A percentile compares a stretch with the other conserved stretches of the same genome.
These are phyloP conservation scores for roundworm (Caenorhabditis elegans) DNA, from an alignment of 1,140 invertebrate species.

Conservation along the genomic window WBcel235 BX284605.5:6186001-6186500, in stretches of 20 bases:
- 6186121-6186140: not conserved
- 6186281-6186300: not conserved
- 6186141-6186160: not conserved
- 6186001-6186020: not conserved
- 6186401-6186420: conserved; percentile 24
- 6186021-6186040: not conserved
- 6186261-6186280: conserved; percentile 30
- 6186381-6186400: conserved; percentile 46
- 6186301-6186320: no score
- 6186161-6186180: conserved; percentile 28
- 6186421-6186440: conserved; percentile 17
- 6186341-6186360: conserved; percentile 37
- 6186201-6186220: not conserved
- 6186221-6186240: not conserved
- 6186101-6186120: not conserved
- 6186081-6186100: not conserved
- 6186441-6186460: conserved; percentile 28
- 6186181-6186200: conserved; percentile 25
- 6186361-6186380: conserved; percentile 38
- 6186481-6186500: not conserved
- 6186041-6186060: no score
- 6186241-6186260: conserved; percentile 43
- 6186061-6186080: not conserved
- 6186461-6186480: not conserved
- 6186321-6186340: conserved; percentile 18